phyloP scores from a whole-genome alignment of 1,140 invertebrate species.

The Achatina immaculata region DNA sequence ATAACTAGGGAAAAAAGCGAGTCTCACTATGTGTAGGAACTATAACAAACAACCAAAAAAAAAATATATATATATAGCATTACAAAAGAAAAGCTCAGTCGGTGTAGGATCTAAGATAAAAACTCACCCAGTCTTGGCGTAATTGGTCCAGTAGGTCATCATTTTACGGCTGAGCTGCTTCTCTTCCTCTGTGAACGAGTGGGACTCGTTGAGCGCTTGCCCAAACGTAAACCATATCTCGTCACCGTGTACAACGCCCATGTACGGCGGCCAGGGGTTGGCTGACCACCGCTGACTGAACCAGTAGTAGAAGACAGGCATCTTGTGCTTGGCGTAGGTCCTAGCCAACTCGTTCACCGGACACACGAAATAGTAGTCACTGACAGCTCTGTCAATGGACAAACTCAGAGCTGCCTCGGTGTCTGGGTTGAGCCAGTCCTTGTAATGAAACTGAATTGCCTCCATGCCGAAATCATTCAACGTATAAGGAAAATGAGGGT shows the following conservation, averaged over 20 bases:
- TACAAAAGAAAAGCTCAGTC: too few relatives aligned
- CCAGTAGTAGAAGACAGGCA: constrained; percentile 88
- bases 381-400: constrained; percentile 91
- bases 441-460: constrained; percentile 92
- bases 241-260: constrained; percentile 95
- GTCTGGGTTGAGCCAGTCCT: constrained; percentile 89
- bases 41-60: too few relatives aligned
- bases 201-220: constrained; percentile 82
- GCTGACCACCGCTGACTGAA: constrained; percentile 87
- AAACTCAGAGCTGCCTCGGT: constrained; percentile 86
- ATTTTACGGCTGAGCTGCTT: constrained; percentile 88
- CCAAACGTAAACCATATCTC: constrained; percentile 95
- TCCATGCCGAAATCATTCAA: constrained; percentile 83
- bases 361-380: constrained; percentile 97
- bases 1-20: too few relatives aligned
- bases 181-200: constrained; percentile 91
- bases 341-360: constrained; percentile 93
- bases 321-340: constrained; percentile 87
- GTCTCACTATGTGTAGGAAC: too few relatives aligned
- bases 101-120: too few relatives aligned
- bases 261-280: constrained; percentile 95
- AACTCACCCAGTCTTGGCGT: constrained; percentile 93
- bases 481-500: constrained; percentile 71
- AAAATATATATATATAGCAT: too few relatives aligned
- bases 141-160: constrained; percentile 94